A percentile compares a stretch with the other conserved stretches of the same genome.
phyloP scores from a whole-genome alignment of 2,888 invertebrate genomes.

The Nebria salina region DNA sequence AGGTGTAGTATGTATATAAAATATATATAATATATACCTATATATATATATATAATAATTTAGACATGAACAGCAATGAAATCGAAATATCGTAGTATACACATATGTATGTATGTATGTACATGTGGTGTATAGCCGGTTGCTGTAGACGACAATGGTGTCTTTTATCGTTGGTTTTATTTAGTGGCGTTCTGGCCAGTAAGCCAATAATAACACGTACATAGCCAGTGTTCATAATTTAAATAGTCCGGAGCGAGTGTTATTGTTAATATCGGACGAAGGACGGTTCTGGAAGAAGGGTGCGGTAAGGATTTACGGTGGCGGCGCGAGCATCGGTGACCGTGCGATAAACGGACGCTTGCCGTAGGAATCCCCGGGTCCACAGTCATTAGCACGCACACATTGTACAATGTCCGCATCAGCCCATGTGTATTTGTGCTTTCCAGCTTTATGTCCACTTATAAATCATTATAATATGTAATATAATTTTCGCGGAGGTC shows the following conservation, averaged over 20 bases:
- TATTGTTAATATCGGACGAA: slow-evolving; percentile 27
- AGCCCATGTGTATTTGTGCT: slow-evolving; percentile 4
- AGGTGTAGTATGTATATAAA: neutral
- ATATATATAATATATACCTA: too few relatives aligned
- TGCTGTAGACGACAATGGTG: neutral
- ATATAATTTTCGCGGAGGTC: slow-evolving; percentile 46
- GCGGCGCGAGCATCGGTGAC: neutral
- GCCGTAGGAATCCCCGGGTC: slow-evolving; percentile 23
- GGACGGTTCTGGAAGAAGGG: neutral
- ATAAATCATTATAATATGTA: slow-evolving; percentile 47
- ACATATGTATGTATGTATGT: too few relatives aligned
- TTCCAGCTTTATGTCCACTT: slow-evolving; percentile 16
- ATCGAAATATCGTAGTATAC: too few relatives aligned
- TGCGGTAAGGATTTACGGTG: neutral
- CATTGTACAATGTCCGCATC: slow-evolving; percentile 4
- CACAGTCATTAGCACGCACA: slow-evolving; percentile 40
- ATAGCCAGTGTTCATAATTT: slow-evolving; percentile 20
- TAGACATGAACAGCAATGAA: too few relatives aligned
- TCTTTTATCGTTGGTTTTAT: neutral
- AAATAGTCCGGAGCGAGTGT: slow-evolving; percentile 29
- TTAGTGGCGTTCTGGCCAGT: neutral
- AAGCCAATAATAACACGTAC: neutral
- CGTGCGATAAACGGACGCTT: slow-evolving; percentile 19
- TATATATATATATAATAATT: too few relatives aligned
- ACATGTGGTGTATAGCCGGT: too few relatives aligned